Evolutionary conservation across 2,888 invertebrate genomes (phyloP).

Genomic region (Caenorhabditis sulstoni): DNA sequence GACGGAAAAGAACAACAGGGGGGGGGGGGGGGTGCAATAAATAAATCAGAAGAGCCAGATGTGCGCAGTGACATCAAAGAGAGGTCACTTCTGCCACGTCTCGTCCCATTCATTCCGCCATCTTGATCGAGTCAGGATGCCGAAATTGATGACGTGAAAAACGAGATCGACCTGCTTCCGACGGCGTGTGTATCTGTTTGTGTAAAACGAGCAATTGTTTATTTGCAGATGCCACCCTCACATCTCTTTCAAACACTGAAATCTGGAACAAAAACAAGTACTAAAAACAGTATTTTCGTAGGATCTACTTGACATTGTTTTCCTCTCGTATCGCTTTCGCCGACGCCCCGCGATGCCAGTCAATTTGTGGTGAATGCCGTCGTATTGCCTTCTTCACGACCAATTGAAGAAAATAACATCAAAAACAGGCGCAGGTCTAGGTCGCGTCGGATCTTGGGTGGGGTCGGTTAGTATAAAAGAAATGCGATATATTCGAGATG

Average conservation of each 20-base stretch:
- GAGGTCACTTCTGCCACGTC: not conserved
- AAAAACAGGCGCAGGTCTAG: constrained; percentile 19
- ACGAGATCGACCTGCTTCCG: constrained; percentile 22
- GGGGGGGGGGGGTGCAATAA: not conserved
- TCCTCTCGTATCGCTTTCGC: too few relatives aligned
- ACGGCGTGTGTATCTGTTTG: constrained; percentile 25
- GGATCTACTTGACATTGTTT: not conserved
- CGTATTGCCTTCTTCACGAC: not conserved
- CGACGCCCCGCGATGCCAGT: too few relatives aligned
- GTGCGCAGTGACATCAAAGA: constrained; percentile 42
- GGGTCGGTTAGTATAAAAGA: constrained; percentile 41
- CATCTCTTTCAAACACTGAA: not conserved
- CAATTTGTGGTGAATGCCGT: too few relatives aligned
- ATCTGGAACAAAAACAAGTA: not conserved
- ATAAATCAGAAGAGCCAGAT: constrained; percentile 26
- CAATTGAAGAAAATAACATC: constrained; percentile 4
- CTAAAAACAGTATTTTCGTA: not conserved
- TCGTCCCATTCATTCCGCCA: constrained; percentile 32
- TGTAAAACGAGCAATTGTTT: constrained; percentile 1
- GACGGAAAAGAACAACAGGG: not conserved
- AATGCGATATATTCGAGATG: constrained; percentile 37
- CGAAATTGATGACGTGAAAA: constrained; percentile 45
- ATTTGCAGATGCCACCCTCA: not conserved
- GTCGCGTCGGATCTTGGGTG: constrained; percentile 38
- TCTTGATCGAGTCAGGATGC: constrained; percentile 23